These are phyloP conservation scores for Corbicula japonica DNA, from an alignment of 2,888 invertebrate species.

Conservation along the genomic window DNA sequence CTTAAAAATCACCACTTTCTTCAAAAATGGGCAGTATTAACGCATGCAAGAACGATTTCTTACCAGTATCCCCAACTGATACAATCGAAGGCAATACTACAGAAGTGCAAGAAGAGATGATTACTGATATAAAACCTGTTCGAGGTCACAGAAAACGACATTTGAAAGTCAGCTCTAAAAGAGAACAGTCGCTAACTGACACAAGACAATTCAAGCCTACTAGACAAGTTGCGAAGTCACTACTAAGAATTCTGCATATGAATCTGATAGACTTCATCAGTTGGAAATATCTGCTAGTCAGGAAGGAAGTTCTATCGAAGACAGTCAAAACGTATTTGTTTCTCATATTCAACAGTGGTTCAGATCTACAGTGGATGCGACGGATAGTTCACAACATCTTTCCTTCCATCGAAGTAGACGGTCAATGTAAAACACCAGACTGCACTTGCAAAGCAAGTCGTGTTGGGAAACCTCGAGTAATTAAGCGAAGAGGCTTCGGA, in stretches of 20 bases:
- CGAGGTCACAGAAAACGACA: background rate
- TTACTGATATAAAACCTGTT: background rate
- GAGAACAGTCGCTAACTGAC: background rate
- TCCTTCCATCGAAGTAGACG: constrained; percentile 1
- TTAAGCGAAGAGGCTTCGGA: background rate
- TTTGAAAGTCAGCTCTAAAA: background rate
- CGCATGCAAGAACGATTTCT: background rate
- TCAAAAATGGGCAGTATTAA: background rate
- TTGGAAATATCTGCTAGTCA: background rate
- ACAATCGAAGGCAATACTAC: too few species aligned
- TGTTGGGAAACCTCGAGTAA: background rate
- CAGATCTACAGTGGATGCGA: background rate
- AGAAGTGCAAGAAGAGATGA: too few species aligned
- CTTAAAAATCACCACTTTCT: too few species aligned
- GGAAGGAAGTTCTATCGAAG: background rate
- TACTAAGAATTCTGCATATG: background rate
- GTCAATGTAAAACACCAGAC: background rate
- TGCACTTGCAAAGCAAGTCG: constrained; percentile 5
- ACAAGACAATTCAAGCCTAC: background rate
- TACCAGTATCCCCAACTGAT: too few species aligned
- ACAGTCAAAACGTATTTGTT: constrained; percentile 2
- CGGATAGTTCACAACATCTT: background rate
- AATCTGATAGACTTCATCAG: background rate
- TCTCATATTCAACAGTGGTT: background rate
- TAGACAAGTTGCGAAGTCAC: background rate